phyloP scores from a whole-genome alignment of 2,888 invertebrate species.

The Herminia tarsipennalis region DNA sequence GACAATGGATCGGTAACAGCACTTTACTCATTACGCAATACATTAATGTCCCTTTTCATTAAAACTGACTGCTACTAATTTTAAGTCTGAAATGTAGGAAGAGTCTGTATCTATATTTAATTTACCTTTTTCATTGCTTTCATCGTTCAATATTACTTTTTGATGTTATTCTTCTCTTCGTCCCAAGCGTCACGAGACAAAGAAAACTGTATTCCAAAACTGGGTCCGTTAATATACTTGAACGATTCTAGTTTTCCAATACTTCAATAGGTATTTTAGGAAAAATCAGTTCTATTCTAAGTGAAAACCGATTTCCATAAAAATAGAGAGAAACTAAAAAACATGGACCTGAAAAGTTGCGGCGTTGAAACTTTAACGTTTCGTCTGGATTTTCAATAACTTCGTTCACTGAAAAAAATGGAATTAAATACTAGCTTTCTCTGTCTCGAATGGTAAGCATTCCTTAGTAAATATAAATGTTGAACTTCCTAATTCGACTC shows the following conservation, averaged over 20 bases:
- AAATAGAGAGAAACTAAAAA: conserved; percentile 12
- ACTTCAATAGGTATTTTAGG: conserved; percentile 5
- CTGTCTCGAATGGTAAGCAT: conserved; percentile 9
- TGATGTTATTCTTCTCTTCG: too few species aligned
- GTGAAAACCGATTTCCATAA: conserved; percentile 11
- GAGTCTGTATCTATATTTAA: background rate
- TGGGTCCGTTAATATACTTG: too few species aligned
- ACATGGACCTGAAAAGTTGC: conserved; percentile 3
- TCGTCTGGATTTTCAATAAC: conserved; percentile 32
- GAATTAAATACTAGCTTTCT: background rate
- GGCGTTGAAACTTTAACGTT: conserved; percentile 10
- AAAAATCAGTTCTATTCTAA: conserved; percentile 9
- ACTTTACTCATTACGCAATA: conserved; percentile 23
- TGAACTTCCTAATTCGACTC: conserved; percentile 16
- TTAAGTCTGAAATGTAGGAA: background rate
- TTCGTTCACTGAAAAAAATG: conserved; percentile 13
- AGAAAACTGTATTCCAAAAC: too few species aligned
- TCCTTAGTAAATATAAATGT: conserved; percentile 14
- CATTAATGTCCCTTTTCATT: conserved; percentile 6
- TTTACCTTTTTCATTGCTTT: too few species aligned
- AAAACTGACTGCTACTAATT: conserved; percentile 3
- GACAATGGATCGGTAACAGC: conserved; percentile 46
- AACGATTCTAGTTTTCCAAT: conserved; percentile 8
- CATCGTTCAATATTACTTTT: too few species aligned
- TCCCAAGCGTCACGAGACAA: too few species aligned